phyloP scores from a whole-genome alignment of 2,113 vertebrate species.

The Accipiter virgatus region DNA sequence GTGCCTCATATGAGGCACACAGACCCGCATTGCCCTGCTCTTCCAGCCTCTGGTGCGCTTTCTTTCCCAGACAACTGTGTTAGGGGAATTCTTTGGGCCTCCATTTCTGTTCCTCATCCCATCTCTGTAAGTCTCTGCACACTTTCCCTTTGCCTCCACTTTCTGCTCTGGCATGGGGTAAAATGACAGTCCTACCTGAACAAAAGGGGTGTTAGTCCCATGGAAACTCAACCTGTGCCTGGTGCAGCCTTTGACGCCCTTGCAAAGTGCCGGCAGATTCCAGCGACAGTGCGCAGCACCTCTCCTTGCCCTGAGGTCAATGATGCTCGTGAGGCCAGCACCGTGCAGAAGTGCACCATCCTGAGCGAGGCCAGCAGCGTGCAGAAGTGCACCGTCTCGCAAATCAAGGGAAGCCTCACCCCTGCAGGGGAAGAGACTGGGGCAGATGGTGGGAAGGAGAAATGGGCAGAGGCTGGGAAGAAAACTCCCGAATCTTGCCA shows the following conservation, averaged over 20 bases:
- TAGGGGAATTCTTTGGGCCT: background rate
- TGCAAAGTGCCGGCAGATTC: background rate
- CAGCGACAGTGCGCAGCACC: background rate
- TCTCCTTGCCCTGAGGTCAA: too few relatives aligned
- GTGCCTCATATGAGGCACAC: background rate
- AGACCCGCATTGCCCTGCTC: fast-evolving
- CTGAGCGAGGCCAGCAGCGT: background rate
- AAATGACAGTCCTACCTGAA: background rate
- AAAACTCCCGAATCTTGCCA: background rate
- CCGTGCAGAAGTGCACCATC: too few relatives aligned
- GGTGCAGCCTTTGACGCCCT: background rate
- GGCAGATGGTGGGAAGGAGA: background rate
- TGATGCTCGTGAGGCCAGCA: fast-evolving
- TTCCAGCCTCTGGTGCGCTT: background rate
- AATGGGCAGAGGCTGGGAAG: background rate
- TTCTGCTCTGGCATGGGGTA: background rate
- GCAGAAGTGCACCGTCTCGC: too few relatives aligned
- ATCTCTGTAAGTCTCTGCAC: background rate
- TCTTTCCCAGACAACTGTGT: background rate
- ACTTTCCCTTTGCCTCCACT: background rate
- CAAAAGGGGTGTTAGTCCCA: fast-evolving
- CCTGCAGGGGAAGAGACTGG: background rate
- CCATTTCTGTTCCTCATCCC: background rate
- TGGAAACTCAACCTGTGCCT: background rate
- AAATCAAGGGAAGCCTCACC: background rate